Base-by-base conservation (phyloP, 2,797 vertebrate genomes). In the Tympanoctomys barrerae region DNA sequence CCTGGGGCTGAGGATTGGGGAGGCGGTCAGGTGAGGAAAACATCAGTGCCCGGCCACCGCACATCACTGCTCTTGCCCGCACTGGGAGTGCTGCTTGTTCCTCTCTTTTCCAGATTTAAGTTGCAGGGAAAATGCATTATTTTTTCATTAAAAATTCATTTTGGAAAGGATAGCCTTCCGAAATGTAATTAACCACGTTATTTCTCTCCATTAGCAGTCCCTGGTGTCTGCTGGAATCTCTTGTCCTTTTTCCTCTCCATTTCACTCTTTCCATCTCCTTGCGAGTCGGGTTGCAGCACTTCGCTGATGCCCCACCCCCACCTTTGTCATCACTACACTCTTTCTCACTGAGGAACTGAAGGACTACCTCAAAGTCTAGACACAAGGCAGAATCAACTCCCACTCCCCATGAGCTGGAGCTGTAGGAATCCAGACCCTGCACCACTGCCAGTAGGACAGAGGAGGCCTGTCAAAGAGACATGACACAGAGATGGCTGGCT, bases 71-170 rank as follows among this genome's bases (percentile, higher is more conserved):
- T 90, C 80, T 57, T 75, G 22, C 19, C 57, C 61, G n/a, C 1
- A 0, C 92, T 12, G 16, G 33, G 46, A 77, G 8, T 13, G 42
- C 96, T 71, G 52, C 90, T 54, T 52, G 7, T 91, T 96, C 87
- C 36, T 75, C 95, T 80, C 77, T 78, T 68, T 92, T 80, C 92
- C 82, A 0, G 57, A 89, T 95, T 80, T 91, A 96, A 96, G 89
- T 89, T 89, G 95, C 91, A 91, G 68, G 83, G 39, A 92, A 97
- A 98, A 39, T 79, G 90, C 85, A 86, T 97, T 95, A 82, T 96
- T 97, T 97, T 97, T 91, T 94, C 97, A 97, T 98, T 97, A 96
- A 97, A 98, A 94, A 96, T 97, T 98, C 92, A 97, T 97, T 97
- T 97, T 90, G 91, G 94, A 98, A 94, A 7, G 80, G 94, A 84